phyloP scores from a whole-genome alignment of 2,797 vertebrate species.

The Lepus oiostolus region DNA sequence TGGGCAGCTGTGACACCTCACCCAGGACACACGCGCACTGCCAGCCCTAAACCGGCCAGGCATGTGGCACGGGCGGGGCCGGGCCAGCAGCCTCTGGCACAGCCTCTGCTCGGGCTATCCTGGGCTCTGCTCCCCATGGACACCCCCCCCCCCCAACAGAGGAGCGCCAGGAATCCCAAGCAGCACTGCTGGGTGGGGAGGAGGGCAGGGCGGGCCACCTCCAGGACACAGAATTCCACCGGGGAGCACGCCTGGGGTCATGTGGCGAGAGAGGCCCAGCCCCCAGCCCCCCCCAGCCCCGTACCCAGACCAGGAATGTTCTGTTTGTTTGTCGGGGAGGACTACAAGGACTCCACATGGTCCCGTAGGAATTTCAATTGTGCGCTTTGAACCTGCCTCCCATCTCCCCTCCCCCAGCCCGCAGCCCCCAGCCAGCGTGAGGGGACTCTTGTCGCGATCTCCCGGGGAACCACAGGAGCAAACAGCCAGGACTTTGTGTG shows the following conservation, averaged over 20 bases:
- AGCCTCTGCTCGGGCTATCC: neutral
- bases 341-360: conserved; percentile 64
- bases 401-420: conserved; percentile 21
- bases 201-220: neutral
- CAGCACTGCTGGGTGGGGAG: conserved; percentile 57
- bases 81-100: neutral
- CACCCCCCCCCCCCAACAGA: conserved; percentile 14
- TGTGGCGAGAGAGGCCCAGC: conserved; percentile 26
- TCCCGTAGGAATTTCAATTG: conserved; percentile 80
- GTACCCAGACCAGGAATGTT: conserved; percentile 81
- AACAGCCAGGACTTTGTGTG: conserved; percentile 89
- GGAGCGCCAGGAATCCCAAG: conserved; percentile 81
- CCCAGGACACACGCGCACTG: neutral
- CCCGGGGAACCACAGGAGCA: conserved; percentile 66
- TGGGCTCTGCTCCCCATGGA: neutral
- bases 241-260: conserved; percentile 44
- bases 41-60: neutral
- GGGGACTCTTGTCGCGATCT: conserved; percentile 78
- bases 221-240: conserved; percentile 59
- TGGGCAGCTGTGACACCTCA: neutral
- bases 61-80: neutral
- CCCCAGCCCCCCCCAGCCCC: conserved; percentile 41
- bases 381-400: conserved; percentile 73
- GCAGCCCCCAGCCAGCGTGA: conserved; percentile 41
- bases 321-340: conserved; percentile 75